Evolutionary conservation across 2,797 vertebrate genomes (phyloP).

Genomic region (Ataeniobius toweri): DNA sequence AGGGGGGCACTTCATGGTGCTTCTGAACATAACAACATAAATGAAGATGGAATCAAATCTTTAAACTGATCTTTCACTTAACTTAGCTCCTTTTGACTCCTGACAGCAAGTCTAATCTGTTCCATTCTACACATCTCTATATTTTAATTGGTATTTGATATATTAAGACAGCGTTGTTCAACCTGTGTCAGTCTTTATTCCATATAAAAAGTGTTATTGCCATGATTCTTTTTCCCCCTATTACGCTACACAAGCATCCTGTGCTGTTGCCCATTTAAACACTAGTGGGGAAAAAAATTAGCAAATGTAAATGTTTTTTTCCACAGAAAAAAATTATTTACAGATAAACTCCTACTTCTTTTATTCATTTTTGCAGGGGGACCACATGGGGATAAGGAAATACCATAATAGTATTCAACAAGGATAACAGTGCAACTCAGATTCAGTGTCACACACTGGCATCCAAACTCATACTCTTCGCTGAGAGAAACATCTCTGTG

Average conservation of each 20-base stretch:
- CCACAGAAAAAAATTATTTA: background rate
- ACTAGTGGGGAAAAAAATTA: conserved; percentile 48
- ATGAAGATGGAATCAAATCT: background rate
- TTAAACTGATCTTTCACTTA: background rate
- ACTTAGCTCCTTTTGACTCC: background rate
- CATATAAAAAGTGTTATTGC: conserved; percentile 52
- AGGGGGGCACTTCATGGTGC: too few relatives aligned
- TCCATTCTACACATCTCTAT: background rate
- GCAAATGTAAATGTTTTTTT: conserved; percentile 42
- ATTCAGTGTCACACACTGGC: conserved; percentile 55
- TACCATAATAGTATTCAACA: too few relatives aligned
- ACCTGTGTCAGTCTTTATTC: conserved; percentile 39
- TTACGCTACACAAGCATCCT: conserved; percentile 41
- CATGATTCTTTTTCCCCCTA: conserved; percentile 18
- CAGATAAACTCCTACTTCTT: conserved; percentile 40
- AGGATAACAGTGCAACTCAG: background rate
- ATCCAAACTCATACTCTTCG: conserved; percentile 40
- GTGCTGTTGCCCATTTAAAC: conserved; percentile 42
- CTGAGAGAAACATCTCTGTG: conserved; percentile 74
- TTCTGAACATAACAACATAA: background rate
- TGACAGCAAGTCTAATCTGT: background rate
- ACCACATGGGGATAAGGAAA: conserved; percentile 37
- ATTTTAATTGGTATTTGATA: conserved; percentile 23
- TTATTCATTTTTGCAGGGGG: conserved; percentile 49
- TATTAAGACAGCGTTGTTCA: conserved; percentile 30